Conservation (phyloP, 2,888 invertebrate genomes). For the Cancer borealis region DNA sequence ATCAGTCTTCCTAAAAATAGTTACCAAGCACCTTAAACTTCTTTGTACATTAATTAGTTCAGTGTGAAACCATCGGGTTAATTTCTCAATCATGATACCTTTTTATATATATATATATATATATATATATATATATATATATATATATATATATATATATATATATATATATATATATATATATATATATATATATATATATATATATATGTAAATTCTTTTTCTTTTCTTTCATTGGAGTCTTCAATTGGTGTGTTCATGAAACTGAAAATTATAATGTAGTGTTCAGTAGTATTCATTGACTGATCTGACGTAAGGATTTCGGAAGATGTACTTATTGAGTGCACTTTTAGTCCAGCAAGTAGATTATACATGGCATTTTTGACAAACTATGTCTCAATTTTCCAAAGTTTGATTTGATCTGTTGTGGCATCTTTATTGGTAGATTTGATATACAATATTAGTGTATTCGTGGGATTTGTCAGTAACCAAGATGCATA, state of each 20-base stretch:
- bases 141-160: no score
- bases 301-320: no score
- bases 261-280: neutral
- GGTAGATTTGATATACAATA: neutral
- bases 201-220: no score
- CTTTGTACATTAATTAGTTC: constrained; percentile 47
- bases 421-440: neutral
- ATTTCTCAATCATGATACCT: neutral
- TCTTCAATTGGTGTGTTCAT: neutral
- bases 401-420: neutral
- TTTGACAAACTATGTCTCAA: neutral
- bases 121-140: no score
- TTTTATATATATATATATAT: neutral
- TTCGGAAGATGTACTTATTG: neutral
- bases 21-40: constrained; percentile 52
- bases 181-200: no score
- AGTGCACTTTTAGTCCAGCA: neutral
- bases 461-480: neutral
- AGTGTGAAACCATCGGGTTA: constrained; percentile 50
- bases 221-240: neutral
- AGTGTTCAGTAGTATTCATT: neutral
- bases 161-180: no score
- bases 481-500: constrained; percentile 16
- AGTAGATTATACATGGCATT: constrained; percentile 3
- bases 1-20: constrained; percentile 68